A percentile compares a stretch with the other conserved stretches of the same genome.
These are phyloP conservation scores for Macquaria ambigua DNA, from an alignment of 2,113 vertebrate species.

Conservation along the genomic window DNA sequence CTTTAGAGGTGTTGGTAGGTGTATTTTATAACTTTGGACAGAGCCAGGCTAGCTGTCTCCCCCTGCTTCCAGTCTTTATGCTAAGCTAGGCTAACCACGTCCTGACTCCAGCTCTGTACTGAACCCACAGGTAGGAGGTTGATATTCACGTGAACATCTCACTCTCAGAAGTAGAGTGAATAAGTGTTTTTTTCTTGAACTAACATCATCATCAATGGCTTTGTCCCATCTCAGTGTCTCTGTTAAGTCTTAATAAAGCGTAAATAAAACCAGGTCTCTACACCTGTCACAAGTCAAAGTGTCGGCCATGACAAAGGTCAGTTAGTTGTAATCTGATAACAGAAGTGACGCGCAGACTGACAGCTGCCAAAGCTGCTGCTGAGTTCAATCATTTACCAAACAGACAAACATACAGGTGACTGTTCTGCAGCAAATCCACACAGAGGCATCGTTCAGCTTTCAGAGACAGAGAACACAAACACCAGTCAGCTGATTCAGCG, in stretches of 20 bases:
- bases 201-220: no score
- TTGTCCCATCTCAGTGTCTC: background rate
- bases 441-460: no score
- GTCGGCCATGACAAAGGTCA: background rate
- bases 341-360: background rate
- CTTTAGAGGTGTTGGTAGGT: no score
- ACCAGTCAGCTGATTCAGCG: background rate
- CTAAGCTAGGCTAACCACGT: no score
- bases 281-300: background rate
- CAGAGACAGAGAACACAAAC: no score
- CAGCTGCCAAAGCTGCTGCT: background rate
- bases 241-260: background rate
- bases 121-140: background rate
- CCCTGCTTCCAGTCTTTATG: no score
- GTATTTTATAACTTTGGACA: no score
- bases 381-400: slow-evolving; percentile 12
- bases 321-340: background rate
- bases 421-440: no score
- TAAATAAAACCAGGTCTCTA: slow-evolving; percentile 75
- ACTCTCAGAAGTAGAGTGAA: no score
- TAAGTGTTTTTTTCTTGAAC: no score
- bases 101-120: background rate
- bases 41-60: no score
- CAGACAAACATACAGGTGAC: background rate
- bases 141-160: no score